Percentiles rank a stretch among this genome's conserved stretches.
Conservation (phyloP, 2,113 vertebrate species). For the Hemichromis elongatus region DNA sequence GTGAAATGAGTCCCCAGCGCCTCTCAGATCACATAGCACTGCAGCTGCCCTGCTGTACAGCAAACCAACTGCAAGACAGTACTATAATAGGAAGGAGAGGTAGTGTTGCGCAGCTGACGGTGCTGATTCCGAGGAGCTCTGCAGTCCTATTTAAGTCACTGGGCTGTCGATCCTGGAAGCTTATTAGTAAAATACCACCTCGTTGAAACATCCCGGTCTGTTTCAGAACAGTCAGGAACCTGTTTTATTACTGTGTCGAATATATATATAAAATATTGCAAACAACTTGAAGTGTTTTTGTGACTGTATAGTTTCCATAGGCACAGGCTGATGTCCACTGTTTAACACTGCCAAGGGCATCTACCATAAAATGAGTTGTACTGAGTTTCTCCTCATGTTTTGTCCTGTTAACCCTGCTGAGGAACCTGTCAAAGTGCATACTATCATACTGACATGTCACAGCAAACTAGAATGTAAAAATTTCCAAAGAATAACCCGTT, state of each 20-base stretch:
- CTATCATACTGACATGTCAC: neutral
- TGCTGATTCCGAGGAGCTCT: conserved; percentile 71
- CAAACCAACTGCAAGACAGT: conserved; percentile 61
- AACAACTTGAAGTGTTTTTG: neutral
- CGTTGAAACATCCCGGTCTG: neutral
- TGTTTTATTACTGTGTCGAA: neutral
- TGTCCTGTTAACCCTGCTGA: neutral
- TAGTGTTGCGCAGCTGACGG: conserved; percentile 75
- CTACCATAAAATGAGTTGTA: neutral
- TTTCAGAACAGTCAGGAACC: neutral
- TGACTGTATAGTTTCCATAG: neutral
- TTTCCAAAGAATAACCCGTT: neutral
- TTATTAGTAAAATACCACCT: conserved; percentile 32
- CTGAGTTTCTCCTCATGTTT: neutral
- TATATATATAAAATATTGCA: no score
- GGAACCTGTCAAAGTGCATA: neutral
- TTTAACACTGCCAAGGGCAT: neutral
- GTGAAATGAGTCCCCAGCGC: conserved; percentile 45
- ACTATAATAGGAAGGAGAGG: conserved; percentile 80
- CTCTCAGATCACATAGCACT: conserved; percentile 69
- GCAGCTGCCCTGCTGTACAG: conserved; percentile 69
- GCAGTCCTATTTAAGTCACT: conserved; percentile 74
- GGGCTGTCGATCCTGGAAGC: conserved; percentile 18
- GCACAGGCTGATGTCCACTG: neutral
- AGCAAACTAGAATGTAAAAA: neutral